A percentile compares a stretch with the other conserved stretches of the same genome.
Conservation (phyloP, 2,113 vertebrate genomes). For the Elachura formosa region DNA sequence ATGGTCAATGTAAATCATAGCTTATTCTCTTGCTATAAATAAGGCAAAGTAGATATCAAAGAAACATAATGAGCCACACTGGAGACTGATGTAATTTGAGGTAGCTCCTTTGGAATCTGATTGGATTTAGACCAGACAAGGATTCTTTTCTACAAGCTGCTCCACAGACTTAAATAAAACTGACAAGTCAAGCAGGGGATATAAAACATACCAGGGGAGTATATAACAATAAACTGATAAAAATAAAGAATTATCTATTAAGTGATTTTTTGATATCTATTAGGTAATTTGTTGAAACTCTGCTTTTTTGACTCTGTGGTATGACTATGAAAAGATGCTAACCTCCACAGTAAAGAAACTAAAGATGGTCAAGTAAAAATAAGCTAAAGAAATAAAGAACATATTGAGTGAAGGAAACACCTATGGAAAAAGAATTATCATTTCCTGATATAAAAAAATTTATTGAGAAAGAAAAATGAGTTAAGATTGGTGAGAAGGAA, state of each 20-base stretch:
- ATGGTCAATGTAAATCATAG: neutral
- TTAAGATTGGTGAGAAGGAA: neutral
- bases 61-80: neutral
- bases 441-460: neutral
- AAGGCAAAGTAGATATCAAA: neutral
- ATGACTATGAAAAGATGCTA: neutral
- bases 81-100: neutral
- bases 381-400: neutral
- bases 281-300: neutral
- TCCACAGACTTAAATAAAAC: neutral
- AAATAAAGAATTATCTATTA: neutral
- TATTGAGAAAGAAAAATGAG: neutral
- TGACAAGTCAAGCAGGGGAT: neutral
- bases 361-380: neutral
- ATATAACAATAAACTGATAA: neutral
- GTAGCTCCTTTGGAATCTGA: neutral
- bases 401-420: neutral
- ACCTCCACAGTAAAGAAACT: neutral
- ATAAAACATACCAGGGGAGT: neutral
- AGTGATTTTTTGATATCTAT: too few species aligned
- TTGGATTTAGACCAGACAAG: neutral
- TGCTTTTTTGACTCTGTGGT: neutral
- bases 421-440: neutral
- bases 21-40: slow-evolving; percentile 1
- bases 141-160: neutral